Base-by-base conservation (phyloP, 2,797 vertebrate genomes). In the Centropyge bicolor region DNA sequence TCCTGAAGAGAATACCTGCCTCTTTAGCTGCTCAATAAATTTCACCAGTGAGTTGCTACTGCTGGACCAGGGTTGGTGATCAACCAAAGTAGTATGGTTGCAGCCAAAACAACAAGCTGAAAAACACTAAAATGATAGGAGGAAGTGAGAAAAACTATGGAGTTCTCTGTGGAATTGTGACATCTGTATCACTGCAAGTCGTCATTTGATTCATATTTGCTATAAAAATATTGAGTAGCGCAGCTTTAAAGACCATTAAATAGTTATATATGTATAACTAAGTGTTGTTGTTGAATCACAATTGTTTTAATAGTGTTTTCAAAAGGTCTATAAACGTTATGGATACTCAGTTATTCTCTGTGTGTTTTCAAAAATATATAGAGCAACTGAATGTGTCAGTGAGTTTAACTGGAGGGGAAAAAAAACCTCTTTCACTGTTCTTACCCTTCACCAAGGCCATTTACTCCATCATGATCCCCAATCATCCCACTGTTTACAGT, bases 401-500 rank as follows among this genome's bases (percentile, higher is more conserved):
- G 5, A 48, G 19, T 54, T 65, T 65, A 22, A 45, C 5, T 61
- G 22, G 51, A 43, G 14, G 8, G 16, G 56, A 9, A 54, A 51
- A 56, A 35, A 17, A 20, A 12, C 4, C 14, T 52, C 11, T 51
- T 40, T 51, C 36, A 3, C 24, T 19, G 17, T 70, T 36, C 7
- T 40, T 51, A 56, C 3, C 46, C 45, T 64, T 55, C 14, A 19
- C 48, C 27, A 56, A 71, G 31, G 41, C 43, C n/a, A 22, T 51
- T 70, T 20, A 6, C 20, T 13, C 57, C 48, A 12, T 16, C 35
- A n/a, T 45, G 13, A 66, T 74, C 64, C 57, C 45, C 46, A 45
- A 67, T 70, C 61, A 75, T 52, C 52, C 16, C 17, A 19, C 24
- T 40, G 46, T 68, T 74, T 70, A 69, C 52, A 38, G 22, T 40